These are phyloP conservation scores for Physella acuta DNA, from an alignment of 1,140 invertebrate species.

Conservation along the genomic window DNA sequence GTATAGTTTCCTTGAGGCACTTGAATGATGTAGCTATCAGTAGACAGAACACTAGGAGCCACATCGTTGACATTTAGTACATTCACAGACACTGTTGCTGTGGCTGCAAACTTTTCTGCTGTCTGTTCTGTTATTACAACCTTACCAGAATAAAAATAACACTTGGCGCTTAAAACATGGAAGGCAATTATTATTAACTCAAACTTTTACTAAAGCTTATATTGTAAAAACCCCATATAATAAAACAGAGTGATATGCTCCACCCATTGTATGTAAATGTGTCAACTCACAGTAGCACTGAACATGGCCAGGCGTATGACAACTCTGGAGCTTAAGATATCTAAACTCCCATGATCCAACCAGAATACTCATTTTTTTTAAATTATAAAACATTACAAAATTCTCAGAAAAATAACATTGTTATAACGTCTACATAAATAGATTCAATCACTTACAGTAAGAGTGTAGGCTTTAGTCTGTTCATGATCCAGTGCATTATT, in stretches of 20 bases:
- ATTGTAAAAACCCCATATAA: too few relatives aligned
- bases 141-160: conserved; percentile 21
- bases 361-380: too few relatives aligned
- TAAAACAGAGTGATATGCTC: too few relatives aligned
- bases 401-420: too few relatives aligned
- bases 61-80: conserved; percentile 27
- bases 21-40: conserved; percentile 25
- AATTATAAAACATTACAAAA: too few relatives aligned
- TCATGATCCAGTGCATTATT: conserved; percentile 36
- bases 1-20: conserved; percentile 34
- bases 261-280: too few relatives aligned
- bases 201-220: neutral
- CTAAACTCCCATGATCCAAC: too few relatives aligned
- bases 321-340: too few relatives aligned
- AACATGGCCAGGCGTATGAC: too few relatives aligned
- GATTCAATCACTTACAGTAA: conserved; percentile 32
- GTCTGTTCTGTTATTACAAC: conserved; percentile 36
- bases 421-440: neutral
- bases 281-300: too few relatives aligned
- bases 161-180: neutral
- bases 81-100: conserved; percentile 33
- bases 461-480: conserved; percentile 17
- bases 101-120: conserved; percentile 14
- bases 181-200: neutral
- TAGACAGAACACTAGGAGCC: conserved; percentile 21